Evolutionary conservation across 2,113 vertebrate genomes (phyloP).

Genomic region (Trogon surrucura): DNA sequence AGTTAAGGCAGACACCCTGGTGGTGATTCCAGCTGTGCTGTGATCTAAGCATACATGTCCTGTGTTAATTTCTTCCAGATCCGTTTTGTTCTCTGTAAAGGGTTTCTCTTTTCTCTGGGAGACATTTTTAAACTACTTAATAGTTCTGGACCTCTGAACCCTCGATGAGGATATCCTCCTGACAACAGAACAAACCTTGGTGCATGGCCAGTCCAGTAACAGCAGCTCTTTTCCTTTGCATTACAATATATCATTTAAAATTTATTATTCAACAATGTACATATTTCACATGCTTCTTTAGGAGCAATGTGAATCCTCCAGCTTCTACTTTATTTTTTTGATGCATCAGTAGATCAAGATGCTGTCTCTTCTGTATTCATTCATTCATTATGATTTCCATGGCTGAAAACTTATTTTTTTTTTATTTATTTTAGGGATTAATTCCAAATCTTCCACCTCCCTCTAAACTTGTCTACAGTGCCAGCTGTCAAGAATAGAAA

Average conservation of each 20-base stretch:
- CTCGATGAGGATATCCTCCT: not conserved
- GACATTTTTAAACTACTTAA: not conserved
- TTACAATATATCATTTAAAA: not conserved
- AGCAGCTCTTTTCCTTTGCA: not conserved
- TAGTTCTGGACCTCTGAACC: not conserved
- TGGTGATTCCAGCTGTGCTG: not conserved
- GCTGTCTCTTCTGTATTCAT: not conserved
- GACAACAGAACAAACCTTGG: not conserved
- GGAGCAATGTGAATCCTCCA: not conserved
- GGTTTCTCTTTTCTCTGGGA: not conserved
- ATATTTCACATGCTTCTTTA: not conserved
- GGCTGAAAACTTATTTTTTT: not conserved
- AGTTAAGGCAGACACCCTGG: not conserved
- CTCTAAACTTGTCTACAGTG: not conserved
- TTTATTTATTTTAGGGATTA: not conserved
- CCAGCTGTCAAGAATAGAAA: not conserved
- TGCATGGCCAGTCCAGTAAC: not conserved
- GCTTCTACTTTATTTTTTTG: not conserved
- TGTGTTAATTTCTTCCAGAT: not conserved
- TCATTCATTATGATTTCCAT: not conserved
- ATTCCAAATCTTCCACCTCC: not conserved
- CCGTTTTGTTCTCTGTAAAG: not conserved
- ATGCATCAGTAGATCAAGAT: not conserved
- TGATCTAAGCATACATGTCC: not conserved
- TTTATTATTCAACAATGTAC: not conserved